Conservation (phyloP, 2,113 vertebrate species). For the Zootoca vivipara region DNA sequence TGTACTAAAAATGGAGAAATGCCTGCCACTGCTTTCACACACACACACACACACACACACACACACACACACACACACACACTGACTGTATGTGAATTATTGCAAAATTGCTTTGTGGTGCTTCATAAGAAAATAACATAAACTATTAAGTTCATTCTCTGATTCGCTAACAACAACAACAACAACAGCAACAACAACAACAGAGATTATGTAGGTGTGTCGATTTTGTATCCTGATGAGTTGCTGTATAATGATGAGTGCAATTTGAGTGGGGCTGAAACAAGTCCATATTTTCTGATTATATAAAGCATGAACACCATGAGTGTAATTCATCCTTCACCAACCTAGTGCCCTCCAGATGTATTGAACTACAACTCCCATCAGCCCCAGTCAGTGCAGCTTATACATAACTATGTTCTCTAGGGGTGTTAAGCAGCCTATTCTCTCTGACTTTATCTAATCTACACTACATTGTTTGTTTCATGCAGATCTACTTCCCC, state of each 20-base stretch:
- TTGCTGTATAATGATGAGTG: background rate
- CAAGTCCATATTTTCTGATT: constrained; percentile 33
- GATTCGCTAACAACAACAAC: constrained; percentile 13
- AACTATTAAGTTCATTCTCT: background rate
- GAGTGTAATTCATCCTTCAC: background rate
- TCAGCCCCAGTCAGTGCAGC: too few species aligned
- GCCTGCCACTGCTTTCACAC: too few species aligned
- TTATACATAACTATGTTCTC: background rate
- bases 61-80: too few species aligned
- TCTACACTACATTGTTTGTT: background rate
- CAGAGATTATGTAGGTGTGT: background rate
- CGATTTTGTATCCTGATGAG: background rate
- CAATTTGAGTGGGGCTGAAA: constrained; percentile 9
- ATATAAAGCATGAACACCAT: background rate
- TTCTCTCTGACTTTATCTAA: background rate
- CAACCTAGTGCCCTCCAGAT: too few species aligned
- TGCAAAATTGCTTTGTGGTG: too few species aligned
- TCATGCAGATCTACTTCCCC: background rate
- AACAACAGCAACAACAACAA: constrained; percentile 1
- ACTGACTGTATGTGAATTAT: too few species aligned
- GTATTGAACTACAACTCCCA: too few species aligned
- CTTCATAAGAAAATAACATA: background rate
- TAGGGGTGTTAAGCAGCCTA: background rate
- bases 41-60: too few species aligned
- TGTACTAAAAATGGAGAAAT: background rate